Percentiles rank a stretch among this genome's conserved stretches.
These are phyloP conservation scores for Oryctolagus cuniculus DNA, from an alignment of 2,113 vertebrate species.

Conservation along the genomic window DNA sequence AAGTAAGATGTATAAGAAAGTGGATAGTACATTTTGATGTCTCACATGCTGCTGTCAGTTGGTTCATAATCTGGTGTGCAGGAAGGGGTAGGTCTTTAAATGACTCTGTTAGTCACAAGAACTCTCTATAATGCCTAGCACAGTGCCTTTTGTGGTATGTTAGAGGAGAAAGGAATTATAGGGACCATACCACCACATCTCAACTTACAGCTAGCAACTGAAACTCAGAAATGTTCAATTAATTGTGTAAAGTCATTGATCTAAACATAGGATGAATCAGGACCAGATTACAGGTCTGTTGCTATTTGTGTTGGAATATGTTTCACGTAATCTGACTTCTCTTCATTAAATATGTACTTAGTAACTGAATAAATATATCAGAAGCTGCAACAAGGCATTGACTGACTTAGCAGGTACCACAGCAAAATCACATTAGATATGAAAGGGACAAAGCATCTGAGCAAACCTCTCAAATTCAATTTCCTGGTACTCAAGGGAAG, in stretches of 20 bases:
- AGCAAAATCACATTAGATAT: background rate
- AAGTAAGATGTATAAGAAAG: background rate
- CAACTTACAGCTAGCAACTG: background rate
- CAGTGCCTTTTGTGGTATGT: background rate
- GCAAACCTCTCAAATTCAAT: background rate
- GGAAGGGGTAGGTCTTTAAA: background rate
- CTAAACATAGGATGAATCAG: background rate
- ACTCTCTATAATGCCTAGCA: background rate
- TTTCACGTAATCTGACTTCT: background rate
- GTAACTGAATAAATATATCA: background rate
- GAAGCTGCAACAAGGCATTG: background rate
- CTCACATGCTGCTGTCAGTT: background rate
- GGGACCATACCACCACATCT: background rate
- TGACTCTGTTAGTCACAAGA: background rate
- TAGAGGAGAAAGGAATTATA: background rate
- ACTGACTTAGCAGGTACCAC: background rate
- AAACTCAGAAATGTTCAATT: background rate
- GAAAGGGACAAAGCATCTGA: background rate
- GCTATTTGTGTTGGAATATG: background rate
- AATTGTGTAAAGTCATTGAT: background rate
- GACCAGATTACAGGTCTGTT: background rate
- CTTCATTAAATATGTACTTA: background rate
- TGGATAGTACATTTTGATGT: background rate
- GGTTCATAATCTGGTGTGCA: background rate
- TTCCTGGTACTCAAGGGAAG: background rate